Conservation (phyloP, 2,113 vertebrate genomes). For the Colius striatus region DNA sequence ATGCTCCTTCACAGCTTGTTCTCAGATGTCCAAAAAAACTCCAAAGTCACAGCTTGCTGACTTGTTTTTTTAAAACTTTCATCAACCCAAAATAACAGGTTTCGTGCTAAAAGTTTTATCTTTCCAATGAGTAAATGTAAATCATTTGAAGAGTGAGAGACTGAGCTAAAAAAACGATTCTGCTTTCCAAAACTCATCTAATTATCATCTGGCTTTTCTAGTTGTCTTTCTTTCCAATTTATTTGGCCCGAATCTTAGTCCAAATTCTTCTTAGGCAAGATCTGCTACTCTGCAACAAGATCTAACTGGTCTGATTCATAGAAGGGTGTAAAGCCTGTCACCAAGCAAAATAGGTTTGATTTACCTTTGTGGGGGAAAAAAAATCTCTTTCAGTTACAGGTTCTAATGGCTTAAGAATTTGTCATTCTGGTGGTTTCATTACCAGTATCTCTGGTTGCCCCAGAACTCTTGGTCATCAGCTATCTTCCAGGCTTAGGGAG, state of each 20-base stretch:
- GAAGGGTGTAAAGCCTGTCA: background rate
- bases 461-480: background rate
- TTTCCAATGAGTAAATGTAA: background rate
- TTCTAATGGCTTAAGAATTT: background rate
- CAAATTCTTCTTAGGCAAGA: conserved; percentile 1
- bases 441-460: background rate
- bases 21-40: background rate
- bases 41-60: background rate
- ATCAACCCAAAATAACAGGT: background rate
- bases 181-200: background rate
- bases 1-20: background rate
- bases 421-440: background rate
- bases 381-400: background rate
- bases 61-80: background rate
- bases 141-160: background rate
- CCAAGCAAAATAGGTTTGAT: background rate
- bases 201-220: background rate
- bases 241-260: background rate
- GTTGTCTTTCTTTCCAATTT: background rate
- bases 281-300: conserved; percentile 13
- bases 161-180: background rate
- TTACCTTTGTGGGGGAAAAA: background rate
- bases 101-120: background rate
- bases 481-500: background rate
- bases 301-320: background rate